Conservation (phyloP, 2,888 invertebrate species). For the Dicycla oo region DNA sequence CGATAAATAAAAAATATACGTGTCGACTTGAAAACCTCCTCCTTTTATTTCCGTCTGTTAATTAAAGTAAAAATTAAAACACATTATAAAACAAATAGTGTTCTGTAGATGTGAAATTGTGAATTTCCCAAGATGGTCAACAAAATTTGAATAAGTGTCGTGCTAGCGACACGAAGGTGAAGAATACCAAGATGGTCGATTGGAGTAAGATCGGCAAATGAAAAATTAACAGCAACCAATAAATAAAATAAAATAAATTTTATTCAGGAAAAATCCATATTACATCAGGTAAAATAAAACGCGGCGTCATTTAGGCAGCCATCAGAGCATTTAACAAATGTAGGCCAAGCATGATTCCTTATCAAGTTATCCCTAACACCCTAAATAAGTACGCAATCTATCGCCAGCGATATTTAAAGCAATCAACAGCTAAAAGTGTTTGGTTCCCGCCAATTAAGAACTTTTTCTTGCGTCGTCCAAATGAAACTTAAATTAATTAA, state of each 20-base stretch:
- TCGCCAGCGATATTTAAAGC: constrained; percentile 10
- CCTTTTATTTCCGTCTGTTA: no score
- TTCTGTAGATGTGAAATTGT: no score
- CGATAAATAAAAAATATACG: no score
- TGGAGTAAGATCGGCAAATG: background rate
- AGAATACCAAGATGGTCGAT: no score
- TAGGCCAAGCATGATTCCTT: background rate
- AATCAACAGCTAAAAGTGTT: constrained; percentile 47
- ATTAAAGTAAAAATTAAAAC: background rate
- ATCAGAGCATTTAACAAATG: background rate
- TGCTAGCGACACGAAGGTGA: no score
- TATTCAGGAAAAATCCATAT: no score
- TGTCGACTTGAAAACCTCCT: no score
- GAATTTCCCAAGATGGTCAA: no score
- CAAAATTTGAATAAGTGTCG: no score
- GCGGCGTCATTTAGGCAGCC: background rate
- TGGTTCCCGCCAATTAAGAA: constrained; percentile 51
- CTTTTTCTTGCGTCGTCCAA: constrained; percentile 50
- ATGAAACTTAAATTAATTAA: constrained; percentile 64
- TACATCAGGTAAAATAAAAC: background rate
- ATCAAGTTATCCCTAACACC: background rate
- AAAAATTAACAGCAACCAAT: background rate
- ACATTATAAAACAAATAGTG: background rate
- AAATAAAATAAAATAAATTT: no score
- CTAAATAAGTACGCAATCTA: constrained; percentile 19